These are phyloP conservation scores for Conus canariensis DNA, from an alignment of 2,888 invertebrate species.

Conservation along the genomic window DNA sequence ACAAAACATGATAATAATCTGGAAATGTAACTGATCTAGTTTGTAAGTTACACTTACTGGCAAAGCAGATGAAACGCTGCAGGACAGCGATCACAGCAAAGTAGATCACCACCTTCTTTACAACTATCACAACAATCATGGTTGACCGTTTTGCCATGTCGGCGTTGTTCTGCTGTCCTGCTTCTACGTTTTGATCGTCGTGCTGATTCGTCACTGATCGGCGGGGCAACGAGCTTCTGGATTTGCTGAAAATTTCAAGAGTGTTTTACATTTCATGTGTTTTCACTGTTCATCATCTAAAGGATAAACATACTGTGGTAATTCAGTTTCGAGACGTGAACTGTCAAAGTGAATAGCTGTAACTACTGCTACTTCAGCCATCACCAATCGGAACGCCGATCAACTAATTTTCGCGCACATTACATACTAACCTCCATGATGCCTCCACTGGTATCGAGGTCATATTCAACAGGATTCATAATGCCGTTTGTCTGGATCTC, in stretches of 20 bases:
- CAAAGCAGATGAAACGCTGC: constrained; percentile 97
- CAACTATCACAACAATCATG: constrained; percentile 97
- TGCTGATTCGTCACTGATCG: constrained; percentile 86
- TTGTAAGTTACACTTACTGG: constrained; percentile 85
- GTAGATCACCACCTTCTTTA: constrained; percentile 94
- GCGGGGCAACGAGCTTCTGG: constrained; percentile 92
- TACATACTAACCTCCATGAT: constrained; percentile 89
- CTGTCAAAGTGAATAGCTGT: neutral
- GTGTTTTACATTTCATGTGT: neutral
- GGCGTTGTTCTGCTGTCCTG: constrained; percentile 79
- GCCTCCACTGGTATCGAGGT: constrained; percentile 88
- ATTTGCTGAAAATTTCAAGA: constrained; percentile 86
- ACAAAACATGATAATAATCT: no score
- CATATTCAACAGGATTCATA: constrained; percentile 86
- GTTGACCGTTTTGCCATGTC: constrained; percentile 82
- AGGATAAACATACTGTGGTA: no score
- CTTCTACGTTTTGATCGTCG: constrained; percentile 79
- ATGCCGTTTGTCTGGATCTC: constrained; percentile 1
- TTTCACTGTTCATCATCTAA: no score
- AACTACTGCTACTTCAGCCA: no score
- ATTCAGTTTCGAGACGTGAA: neutral
- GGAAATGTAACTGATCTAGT: no score
- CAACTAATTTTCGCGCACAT: no score
- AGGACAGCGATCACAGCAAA: constrained; percentile 97
- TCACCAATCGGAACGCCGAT: no score